A percentile compares a stretch with the other conserved stretches of the same genome.
phyloP scores from a whole-genome alignment of 2,797 vertebrate genomes.

The Sparus aurata region DNA sequence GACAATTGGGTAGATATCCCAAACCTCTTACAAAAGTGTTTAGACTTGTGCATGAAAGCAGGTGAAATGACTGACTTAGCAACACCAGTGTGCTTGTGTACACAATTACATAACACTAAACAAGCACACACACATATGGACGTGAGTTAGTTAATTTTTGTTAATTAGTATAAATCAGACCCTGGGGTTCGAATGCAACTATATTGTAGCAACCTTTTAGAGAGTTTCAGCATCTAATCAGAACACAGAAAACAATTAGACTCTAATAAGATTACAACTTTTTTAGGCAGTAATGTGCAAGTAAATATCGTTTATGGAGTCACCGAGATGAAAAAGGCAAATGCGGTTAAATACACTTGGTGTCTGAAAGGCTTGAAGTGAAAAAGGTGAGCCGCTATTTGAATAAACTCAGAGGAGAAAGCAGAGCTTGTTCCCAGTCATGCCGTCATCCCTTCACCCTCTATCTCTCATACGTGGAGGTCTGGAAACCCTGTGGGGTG shows the following conservation, averaged over 20 bases:
- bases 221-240: slow-evolving; percentile 45
- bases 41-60: neutral
- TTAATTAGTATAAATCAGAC: slow-evolving; percentile 61
- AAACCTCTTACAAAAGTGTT: neutral
- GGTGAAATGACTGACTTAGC: no score
- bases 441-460: slow-evolving; percentile 43
- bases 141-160: no score
- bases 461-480: slow-evolving; percentile 56
- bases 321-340: neutral
- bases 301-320: slow-evolving; percentile 29
- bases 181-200: slow-evolving; percentile 39
- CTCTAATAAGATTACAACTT: slow-evolving; percentile 26
- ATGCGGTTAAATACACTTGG: neutral
- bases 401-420: slow-evolving; percentile 31
- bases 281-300: neutral
- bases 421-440: slow-evolving; percentile 20
- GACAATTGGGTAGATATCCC: neutral
- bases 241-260: slow-evolving; percentile 42
- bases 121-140: neutral
- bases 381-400: slow-evolving; percentile 2
- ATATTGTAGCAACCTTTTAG: slow-evolving; percentile 25
- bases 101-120: neutral
- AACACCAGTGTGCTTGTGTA: neutral
- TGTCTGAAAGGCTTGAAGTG: neutral
- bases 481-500: slow-evolving; percentile 71